phyloP scores from a whole-genome alignment of 2,113 vertebrate genomes.

The Crotophaga sulcirostris region DNA sequence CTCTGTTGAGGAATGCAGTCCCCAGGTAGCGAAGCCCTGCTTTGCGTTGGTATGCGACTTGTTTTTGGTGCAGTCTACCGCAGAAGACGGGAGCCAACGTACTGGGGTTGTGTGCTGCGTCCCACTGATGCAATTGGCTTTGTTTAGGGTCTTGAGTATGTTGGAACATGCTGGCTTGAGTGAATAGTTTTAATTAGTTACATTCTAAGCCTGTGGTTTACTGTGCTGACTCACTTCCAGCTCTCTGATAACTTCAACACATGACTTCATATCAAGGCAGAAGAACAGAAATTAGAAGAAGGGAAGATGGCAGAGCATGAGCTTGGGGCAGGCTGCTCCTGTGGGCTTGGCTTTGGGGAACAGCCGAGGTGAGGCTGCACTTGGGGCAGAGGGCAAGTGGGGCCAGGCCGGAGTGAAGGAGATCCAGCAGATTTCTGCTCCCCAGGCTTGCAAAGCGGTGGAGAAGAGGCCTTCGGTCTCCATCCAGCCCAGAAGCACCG shows the following conservation, averaged over 20 bases:
- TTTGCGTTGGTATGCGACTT: fast-evolving
- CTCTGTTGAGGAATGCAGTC: background rate
- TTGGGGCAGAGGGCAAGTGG: background rate
- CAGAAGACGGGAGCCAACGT: background rate
- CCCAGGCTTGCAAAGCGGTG: fast-evolving
- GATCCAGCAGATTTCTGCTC: background rate
- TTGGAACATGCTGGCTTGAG: background rate
- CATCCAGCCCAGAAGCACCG: fast-evolving
- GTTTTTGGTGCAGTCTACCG: background rate
- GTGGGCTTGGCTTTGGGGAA: background rate
- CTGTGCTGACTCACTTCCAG: slow-evolving; percentile 59
- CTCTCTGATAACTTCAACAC: background rate
- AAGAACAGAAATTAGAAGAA: background rate
- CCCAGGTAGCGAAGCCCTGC: background rate
- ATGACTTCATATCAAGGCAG: background rate
- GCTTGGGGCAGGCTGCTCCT: background rate
- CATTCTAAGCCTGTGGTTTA: slow-evolving; percentile 7
- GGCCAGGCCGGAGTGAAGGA: background rate
- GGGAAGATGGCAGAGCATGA: background rate
- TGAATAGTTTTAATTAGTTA: background rate
- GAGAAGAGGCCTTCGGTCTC: background rate
- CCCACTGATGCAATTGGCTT: background rate
- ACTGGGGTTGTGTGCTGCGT: background rate
- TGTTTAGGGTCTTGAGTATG: background rate
- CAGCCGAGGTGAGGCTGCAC: background rate